phyloP scores from a whole-genome alignment of 2,797 vertebrate genomes.

The Cichlasoma orientale region DNA sequence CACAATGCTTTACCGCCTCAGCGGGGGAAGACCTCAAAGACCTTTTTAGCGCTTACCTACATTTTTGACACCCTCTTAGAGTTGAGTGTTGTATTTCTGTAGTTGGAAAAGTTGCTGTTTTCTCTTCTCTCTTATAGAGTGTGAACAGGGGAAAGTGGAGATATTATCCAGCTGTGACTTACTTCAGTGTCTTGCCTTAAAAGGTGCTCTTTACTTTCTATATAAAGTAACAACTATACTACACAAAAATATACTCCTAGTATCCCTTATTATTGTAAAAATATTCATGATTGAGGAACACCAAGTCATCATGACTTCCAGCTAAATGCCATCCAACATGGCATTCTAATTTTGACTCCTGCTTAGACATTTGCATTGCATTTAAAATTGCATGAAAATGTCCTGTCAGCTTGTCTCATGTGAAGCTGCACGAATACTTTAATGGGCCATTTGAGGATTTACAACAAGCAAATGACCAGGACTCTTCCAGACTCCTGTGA shows the following conservation, averaged over 20 bases:
- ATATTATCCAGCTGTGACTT: slow-evolving; percentile 66
- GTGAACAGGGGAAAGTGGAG: slow-evolving; percentile 64
- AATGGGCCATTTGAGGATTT: slow-evolving; percentile 26
- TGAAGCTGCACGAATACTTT: slow-evolving; percentile 51
- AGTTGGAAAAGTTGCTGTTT: slow-evolving; percentile 48
- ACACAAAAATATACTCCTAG: not conserved
- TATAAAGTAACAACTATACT: slow-evolving; percentile 57
- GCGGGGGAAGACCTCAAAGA: slow-evolving; percentile 39
- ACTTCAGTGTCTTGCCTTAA: slow-evolving; percentile 81
- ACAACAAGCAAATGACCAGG: slow-evolving; percentile 11
- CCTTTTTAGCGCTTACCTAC: not conserved
- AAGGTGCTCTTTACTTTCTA: slow-evolving; percentile 82
- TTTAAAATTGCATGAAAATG: slow-evolving; percentile 24
- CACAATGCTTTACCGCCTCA: slow-evolving; percentile 45
- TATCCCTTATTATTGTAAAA: not conserved
- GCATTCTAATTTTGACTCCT: not conserved
- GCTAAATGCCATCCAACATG: not conserved
- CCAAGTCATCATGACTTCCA: not conserved
- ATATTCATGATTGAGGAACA: not conserved
- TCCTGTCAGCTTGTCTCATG: slow-evolving; percentile 39
- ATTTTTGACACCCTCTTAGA: slow-evolving; percentile 52
- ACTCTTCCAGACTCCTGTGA: slow-evolving; percentile 23
- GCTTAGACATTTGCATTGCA: not conserved
- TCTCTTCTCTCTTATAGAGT: slow-evolving; percentile 58
- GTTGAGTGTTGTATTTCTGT: slow-evolving; percentile 67